Evolutionary conservation across 2,113 vertebrate genomes (phyloP).

Genomic region (Lamprologus tigripictilis): DNA sequence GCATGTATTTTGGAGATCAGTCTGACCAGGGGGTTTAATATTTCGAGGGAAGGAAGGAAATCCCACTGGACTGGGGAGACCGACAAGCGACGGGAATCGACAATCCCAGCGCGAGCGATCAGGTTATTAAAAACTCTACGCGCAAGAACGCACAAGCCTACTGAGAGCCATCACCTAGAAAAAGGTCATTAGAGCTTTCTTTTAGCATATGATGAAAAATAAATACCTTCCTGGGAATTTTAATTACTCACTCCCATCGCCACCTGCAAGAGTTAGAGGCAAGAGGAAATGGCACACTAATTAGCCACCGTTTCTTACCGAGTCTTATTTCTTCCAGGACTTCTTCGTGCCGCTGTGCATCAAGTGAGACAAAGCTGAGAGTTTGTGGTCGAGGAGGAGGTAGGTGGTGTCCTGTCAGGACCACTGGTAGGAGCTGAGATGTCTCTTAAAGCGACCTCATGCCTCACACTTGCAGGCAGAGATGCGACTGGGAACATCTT

Average conservation of each 20-base stretch:
- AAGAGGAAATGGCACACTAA: neutral
- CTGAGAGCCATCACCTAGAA: neutral
- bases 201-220: neutral
- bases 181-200: neutral
- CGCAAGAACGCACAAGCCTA: neutral
- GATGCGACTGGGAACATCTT: slow-evolving; percentile 55
- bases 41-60: neutral
- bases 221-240: neutral
- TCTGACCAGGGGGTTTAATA: neutral
- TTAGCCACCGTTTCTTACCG: slow-evolving; percentile 24
- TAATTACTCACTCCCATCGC: neutral
- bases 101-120: neutral
- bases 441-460: slow-evolving; percentile 42
- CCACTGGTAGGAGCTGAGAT: neutral
- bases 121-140: neutral
- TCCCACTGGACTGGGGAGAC: neutral
- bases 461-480: slow-evolving; percentile 20
- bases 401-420: slow-evolving; percentile 29
- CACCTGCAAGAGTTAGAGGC: neutral
- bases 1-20: neutral
- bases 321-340: neutral
- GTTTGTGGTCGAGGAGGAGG: slow-evolving; percentile 12
- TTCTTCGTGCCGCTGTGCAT: neutral
- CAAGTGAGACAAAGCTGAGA: slow-evolving; percentile 24
- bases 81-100: neutral